Evolutionary conservation across 2,797 vertebrate species (phyloP), one percentile per base, ranked within the genome.

Genomic region (Spinibarbus caldwelli): DNA sequence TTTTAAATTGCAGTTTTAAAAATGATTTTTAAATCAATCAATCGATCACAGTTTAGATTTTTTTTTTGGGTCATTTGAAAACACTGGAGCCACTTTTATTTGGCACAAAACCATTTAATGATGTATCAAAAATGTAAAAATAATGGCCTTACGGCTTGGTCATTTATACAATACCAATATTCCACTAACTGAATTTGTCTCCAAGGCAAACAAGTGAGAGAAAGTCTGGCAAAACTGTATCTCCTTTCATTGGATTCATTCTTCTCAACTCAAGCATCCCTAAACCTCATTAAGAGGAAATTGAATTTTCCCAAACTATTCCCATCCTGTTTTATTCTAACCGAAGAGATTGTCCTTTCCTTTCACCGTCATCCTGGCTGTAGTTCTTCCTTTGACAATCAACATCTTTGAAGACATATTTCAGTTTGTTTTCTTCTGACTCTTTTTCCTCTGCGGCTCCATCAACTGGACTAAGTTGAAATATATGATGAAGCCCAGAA

Each of bases 391-490:
- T 34, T 54, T 70, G 36, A 31, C 67, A 76, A 49, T 12, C 21
- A 64, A 26, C 47, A 26, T 57, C 80, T 64, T 64, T 81, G 41
- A 85, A 75, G 52, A 21, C 59, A 67, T 26, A 47, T 54, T 67
- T 95, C 87, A 96, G 87, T 93, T 92, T 54, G 21, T 92, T 94
- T 99, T 99, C 94, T 97, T 97, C 89, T 95, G 96, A 87, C 82
- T 94, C 92, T 91, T 95, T 83, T 85, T 95, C 47, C 85, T 93
- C 70, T 86, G 92, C 2, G 93, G 91, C 75, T 95, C 93, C 82
- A 94, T 97, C 86, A 98, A 93, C 81, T 97, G 94, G 73, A 99
- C 80, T 0, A 96, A 5, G 67, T 96, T 97, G 84, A 99, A 99
- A 89, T 99, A 97, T 0, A 95, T 0, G 84, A 96, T 91, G 79